Conservation (phyloP, 2,888 invertebrate species). For the Sarcophaga subvicina region DNA sequence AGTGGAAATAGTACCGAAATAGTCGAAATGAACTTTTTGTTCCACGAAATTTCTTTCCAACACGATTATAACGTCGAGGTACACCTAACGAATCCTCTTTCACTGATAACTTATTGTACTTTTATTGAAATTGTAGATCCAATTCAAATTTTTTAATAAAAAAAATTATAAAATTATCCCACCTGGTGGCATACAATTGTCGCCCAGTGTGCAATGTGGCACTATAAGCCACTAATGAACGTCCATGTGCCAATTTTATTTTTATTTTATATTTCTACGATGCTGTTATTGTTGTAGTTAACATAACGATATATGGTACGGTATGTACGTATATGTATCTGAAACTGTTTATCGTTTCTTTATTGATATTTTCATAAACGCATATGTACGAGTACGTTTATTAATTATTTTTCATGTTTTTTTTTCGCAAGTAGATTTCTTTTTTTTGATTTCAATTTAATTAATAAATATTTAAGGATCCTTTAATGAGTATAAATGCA, state of each 20-base stretch:
- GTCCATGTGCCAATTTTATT: neutral
- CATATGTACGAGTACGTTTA: neutral
- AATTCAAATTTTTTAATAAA: no score
- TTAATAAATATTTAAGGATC: constrained; percentile 49
- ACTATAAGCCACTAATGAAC: no score
- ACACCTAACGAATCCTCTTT: no score
- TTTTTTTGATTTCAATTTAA: constrained; percentile 43
- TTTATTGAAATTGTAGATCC: no score
- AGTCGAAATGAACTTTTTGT: no score
- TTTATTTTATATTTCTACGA: neutral
- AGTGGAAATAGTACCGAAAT: no score
- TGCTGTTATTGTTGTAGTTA: neutral
- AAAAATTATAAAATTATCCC: no score
- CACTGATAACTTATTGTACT: no score
- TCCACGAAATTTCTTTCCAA: no score
- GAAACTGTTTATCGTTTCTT: constrained; percentile 22
- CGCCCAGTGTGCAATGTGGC: no score
- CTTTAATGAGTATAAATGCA: constrained; percentile 48
- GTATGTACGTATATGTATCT: neutral
- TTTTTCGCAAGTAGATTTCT: neutral
- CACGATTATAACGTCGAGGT: no score
- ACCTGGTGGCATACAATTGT: no score
- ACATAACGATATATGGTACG: neutral
- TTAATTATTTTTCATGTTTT: constrained; percentile 24
- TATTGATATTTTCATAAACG: constrained; percentile 22